phyloP scores from a whole-genome alignment of 2,113 vertebrate genomes.

The Phylloscopus trochiloides region DNA sequence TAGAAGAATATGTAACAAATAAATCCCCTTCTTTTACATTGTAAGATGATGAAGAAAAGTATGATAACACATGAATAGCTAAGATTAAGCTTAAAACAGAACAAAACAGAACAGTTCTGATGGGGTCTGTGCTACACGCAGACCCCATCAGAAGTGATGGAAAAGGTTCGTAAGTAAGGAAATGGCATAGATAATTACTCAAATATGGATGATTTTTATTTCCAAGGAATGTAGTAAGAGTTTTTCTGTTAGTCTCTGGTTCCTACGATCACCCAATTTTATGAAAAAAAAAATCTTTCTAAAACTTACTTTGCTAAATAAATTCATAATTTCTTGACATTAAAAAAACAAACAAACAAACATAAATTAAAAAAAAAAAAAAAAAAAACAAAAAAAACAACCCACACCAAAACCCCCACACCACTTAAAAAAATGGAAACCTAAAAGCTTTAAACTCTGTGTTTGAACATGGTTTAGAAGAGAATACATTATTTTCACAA shows the following conservation, averaged over 20 bases:
- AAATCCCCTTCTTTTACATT: background rate
- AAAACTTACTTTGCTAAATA: background rate
- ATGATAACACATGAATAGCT: background rate
- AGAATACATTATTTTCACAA: background rate
- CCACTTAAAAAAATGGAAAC: background rate
- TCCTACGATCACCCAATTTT: background rate
- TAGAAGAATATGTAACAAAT: background rate
- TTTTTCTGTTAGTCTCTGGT: background rate
- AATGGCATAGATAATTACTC: background rate
- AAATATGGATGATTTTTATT: background rate
- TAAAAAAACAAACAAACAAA: background rate
- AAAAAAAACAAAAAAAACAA: too few species aligned
- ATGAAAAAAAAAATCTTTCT: background rate
- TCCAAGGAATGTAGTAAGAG: background rate
- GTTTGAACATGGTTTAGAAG: background rate
- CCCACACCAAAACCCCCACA: too few species aligned
- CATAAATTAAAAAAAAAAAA: background rate
- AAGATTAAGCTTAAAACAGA: background rate
- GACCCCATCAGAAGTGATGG: background rate
- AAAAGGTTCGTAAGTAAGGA: background rate
- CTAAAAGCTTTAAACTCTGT: background rate
- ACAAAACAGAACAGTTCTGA: background rate
- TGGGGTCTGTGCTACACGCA: background rate
- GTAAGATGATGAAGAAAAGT: background rate
- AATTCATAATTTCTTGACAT: background rate